These are phyloP conservation scores for Sericinus montela DNA, from an alignment of 2,888 invertebrate genomes.

Conservation along the genomic window DNA sequence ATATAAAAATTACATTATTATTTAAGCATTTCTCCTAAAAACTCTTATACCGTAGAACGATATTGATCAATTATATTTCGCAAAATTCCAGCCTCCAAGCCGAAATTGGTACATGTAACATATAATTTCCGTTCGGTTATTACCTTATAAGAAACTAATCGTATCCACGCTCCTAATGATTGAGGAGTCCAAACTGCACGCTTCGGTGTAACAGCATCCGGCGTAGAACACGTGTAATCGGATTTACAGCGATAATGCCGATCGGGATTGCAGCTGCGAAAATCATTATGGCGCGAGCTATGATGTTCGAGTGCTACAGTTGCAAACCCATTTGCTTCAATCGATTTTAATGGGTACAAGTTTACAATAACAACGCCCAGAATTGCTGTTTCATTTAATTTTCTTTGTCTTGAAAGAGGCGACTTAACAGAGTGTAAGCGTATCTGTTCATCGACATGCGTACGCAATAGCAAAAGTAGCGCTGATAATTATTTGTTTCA, in stretches of 20 bases:
- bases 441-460: no score
- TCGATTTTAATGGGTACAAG: not conserved
- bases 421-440: no score
- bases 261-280: not conserved
- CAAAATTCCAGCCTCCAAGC: no score
- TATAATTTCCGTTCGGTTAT: not conserved
- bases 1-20: no score
- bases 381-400: no score
- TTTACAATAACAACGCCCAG: no score
- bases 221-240: slow-evolving; percentile 5
- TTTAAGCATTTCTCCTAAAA: no score
- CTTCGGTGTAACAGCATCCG: slow-evolving; percentile 3
- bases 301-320: not conserved
- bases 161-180: not conserved
- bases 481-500: no score
- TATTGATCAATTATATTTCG: no score
- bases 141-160: not conserved
- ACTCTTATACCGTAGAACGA: no score
- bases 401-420: no score
- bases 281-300: not conserved
- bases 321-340: not conserved
- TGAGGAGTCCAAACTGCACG: not conserved
- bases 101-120: not conserved
- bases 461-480: no score
- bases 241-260: slow-evolving; percentile 6